Evolutionary conservation across 2,113 vertebrate species (phyloP).

Genomic region (Petromus typicus): DNA sequence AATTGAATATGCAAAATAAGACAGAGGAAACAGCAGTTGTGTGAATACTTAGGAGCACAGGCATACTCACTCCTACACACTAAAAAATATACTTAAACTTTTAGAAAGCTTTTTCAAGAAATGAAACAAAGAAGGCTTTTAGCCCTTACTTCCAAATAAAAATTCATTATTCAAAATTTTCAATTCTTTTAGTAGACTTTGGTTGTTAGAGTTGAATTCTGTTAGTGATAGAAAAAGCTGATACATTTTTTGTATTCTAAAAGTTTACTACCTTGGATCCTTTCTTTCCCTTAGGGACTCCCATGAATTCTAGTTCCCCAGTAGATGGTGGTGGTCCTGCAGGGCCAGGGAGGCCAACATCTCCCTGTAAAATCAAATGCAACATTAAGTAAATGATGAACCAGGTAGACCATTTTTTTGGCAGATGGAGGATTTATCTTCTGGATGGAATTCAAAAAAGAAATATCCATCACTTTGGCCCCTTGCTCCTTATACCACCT

Average conservation of each 20-base stretch:
- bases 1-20: slow-evolving; percentile 49
- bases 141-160: slow-evolving; percentile 9
- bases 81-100: background rate
- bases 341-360: slow-evolving; percentile 91
- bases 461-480: slow-evolving; percentile 26
- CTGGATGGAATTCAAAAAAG: slow-evolving; percentile 11
- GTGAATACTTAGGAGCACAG: background rate
- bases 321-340: slow-evolving; percentile 92
- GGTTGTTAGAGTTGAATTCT: slow-evolving; percentile 53
- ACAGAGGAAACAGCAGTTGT: slow-evolving; percentile 47
- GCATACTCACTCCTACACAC: background rate
- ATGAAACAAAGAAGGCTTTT: slow-evolving; percentile 32
- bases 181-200: background rate
- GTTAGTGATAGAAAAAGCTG: slow-evolving; percentile 20
- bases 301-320: slow-evolving; percentile 92
- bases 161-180: background rate
- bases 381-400: slow-evolving; percentile 52
- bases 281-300: slow-evolving; percentile 93
- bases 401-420: background rate
- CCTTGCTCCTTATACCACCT: slow-evolving; percentile 21
- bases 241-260: slow-evolving; percentile 47
- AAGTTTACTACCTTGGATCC: slow-evolving; percentile 90
- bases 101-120: background rate
- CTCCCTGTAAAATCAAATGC: slow-evolving; percentile 88
- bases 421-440: background rate